A percentile compares a stretch with the other conserved stretches of the same genome.
Conservation (phyloP, 2,113 vertebrate genomes). For the Ptilonorhynchus violaceus region DNA sequence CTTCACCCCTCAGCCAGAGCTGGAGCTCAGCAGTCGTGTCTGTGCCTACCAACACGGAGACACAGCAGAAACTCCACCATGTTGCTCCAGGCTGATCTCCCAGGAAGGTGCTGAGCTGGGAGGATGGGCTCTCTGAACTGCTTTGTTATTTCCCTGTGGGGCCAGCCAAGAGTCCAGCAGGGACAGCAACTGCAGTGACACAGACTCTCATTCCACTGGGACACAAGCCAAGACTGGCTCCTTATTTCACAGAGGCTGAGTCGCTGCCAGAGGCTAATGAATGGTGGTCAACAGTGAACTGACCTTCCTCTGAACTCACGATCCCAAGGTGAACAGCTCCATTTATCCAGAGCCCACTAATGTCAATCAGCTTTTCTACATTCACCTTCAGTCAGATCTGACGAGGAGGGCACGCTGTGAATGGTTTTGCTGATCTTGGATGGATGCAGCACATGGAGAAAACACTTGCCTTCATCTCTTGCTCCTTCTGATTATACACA, state of each 20-base stretch:
- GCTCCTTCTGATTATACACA: background rate
- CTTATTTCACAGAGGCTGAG: constrained; percentile 18
- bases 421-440: background rate
- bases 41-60: background rate
- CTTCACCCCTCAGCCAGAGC: background rate
- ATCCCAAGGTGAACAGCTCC: background rate
- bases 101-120: accelerated
- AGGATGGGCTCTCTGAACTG: background rate
- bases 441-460: background rate
- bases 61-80: accelerated
- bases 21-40: background rate
- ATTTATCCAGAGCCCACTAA: background rate
- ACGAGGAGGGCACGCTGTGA: background rate
- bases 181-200: background rate
- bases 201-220: background rate
- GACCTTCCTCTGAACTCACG: constrained; percentile 7
- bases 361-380: constrained; percentile 1
- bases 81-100: background rate
- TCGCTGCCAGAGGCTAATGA: background rate
- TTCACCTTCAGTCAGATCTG: background rate
- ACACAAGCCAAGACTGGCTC: background rate
- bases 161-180: background rate
- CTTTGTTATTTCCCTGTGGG: background rate
- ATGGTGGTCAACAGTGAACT: background rate
- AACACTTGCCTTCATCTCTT: background rate